Conservation (phyloP, 1,140 invertebrate genomes). For the Platyscapa corneri region DNA sequence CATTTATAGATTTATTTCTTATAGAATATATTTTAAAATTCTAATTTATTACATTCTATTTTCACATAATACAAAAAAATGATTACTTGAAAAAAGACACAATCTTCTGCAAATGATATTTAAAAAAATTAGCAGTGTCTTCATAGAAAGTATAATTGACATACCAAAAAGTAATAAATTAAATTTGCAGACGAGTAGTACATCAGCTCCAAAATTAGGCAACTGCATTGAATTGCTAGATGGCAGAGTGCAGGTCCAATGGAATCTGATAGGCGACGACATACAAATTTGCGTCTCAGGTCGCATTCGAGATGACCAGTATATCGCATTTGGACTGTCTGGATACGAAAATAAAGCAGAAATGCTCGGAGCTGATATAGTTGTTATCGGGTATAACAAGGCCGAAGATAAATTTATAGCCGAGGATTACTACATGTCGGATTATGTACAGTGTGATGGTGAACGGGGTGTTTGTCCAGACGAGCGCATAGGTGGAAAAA, state of each 20-base stretch:
- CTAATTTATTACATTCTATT: too few relatives aligned
- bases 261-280: constrained; percentile 84
- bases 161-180: not conserved
- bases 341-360: constrained; percentile 81
- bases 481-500: constrained; percentile 84
- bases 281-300: constrained; percentile 86
- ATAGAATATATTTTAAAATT: too few relatives aligned
- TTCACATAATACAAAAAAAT: too few relatives aligned
- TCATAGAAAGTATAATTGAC: not conserved
- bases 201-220: constrained; percentile 76
- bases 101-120: not conserved
- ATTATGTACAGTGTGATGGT: constrained; percentile 87
- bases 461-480: constrained; percentile 90
- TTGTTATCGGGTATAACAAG: constrained; percentile 87
- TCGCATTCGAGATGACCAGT: constrained; percentile 86
- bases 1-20: too few relatives aligned
- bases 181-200: constrained; percentile 80
- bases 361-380: constrained; percentile 89
- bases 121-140: not conserved
- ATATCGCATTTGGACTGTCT: constrained; percentile 90
- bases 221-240: constrained; percentile 89
- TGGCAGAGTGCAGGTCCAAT: constrained; percentile 86
- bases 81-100: too few relatives aligned
- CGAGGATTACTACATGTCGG: constrained; percentile 90
- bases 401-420: constrained; percentile 82